Evolutionary conservation across 2,113 vertebrate genomes (phyloP), one percentile per base, ranked within the genome.

Genomic region (Prionailurus bengalensis): DNA sequence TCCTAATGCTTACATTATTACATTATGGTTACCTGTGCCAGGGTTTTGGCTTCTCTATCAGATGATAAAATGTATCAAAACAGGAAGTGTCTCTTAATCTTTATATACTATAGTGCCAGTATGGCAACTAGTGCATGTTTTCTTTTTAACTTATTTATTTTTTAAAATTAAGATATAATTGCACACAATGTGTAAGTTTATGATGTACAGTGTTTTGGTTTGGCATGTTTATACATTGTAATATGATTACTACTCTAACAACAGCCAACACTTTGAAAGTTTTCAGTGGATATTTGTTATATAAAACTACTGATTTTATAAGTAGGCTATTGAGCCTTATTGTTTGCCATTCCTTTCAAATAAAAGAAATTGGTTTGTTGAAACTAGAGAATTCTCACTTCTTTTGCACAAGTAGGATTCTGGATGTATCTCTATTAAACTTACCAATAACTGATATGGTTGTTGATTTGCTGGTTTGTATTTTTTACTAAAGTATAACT

Each of bases 381-480:
- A 97, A 86, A 31, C 17, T 61, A 94, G 29, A 63, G 55, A 88
- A 91, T 88, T n/a, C 14, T 55, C 90, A 70, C 39, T 17, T 51
- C 42, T 78, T 42, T n/a, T 63, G 42, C 3, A 82, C n/a, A 31
- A 53, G 76, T 1, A 85, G 9, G 51, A 76, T 87, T 79, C 51
- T 48, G 29, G 74, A 71, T 82, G 29, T 76, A 70, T 36, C 51
- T 79, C 21, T 85, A 61, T 68, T 78, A 76, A 29, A 78, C 7
- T 45, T 76, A 78, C 14, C 42, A 81, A 15, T 4, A 74, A 27
- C 4, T 80, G 58, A 80, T n/a, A 66, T 23, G 15, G 55, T 33
- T 58, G 19, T 29, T 66, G 45, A 81, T 76, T 23, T 93, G 66
- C 36, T 36, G 89, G 27, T 82, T 14, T 76, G 51, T 61, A 92